Evolutionary conservation across 2,797 vertebrate species (phyloP).

Genomic region (Neosilurus mollespiculum): DNA sequence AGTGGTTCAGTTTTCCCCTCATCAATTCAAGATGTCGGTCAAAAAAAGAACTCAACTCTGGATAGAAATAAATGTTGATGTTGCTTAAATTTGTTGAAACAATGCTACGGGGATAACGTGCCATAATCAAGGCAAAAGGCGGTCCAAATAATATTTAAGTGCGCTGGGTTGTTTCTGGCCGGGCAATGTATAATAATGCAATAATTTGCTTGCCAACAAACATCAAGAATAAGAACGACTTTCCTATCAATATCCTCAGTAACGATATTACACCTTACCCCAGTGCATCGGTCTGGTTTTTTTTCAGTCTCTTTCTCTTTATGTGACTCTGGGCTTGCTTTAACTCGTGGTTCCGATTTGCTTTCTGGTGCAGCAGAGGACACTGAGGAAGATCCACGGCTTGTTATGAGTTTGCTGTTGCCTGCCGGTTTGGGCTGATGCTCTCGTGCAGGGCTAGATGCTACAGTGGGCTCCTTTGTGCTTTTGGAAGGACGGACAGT

Average conservation of each 20-base stretch:
- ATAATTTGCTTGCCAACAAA: not conserved
- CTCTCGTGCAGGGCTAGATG: slow-evolving; percentile 37
- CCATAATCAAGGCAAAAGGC: too few relatives aligned
- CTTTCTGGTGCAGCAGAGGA: slow-evolving; percentile 51
- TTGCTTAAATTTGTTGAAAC: too few relatives aligned
- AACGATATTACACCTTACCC: slow-evolving; percentile 61
- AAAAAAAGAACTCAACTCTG: too few relatives aligned
- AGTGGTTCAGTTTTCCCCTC: too few relatives aligned
- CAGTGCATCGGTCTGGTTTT: slow-evolving; percentile 50
- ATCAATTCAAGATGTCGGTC: too few relatives aligned
- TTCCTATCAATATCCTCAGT: not conserved
- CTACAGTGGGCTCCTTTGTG: slow-evolving; percentile 51
- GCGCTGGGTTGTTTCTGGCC: too few relatives aligned
- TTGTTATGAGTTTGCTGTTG: slow-evolving; percentile 45
- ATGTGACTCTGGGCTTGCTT: slow-evolving; percentile 27
- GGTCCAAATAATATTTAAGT: too few relatives aligned
- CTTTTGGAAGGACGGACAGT: slow-evolving; percentile 50
- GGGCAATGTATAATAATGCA: not conserved
- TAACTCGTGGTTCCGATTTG: slow-evolving; percentile 41
- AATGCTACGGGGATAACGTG: too few relatives aligned
- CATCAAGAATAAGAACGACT: not conserved
- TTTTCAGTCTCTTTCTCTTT: slow-evolving; percentile 30
- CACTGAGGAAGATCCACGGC: slow-evolving; percentile 50
- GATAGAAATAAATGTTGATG: too few relatives aligned
- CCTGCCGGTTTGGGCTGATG: slow-evolving; percentile 47